These are phyloP conservation scores for Polyommatus icarus DNA, from an alignment of 2,888 invertebrate genomes.

Conservation along the genomic window DNA sequence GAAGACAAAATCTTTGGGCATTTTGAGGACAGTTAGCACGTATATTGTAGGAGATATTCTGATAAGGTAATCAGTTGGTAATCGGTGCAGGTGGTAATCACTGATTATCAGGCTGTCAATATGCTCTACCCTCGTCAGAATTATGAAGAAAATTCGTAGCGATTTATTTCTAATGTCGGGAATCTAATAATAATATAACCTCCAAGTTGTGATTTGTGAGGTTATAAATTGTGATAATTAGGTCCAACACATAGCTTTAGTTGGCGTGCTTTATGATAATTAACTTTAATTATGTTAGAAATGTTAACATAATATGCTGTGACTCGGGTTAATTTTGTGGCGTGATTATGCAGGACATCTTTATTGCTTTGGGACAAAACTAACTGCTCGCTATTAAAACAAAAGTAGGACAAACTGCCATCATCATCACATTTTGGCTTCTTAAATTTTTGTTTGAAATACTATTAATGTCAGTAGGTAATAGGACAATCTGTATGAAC, in stretches of 20 bases:
- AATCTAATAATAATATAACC: background rate
- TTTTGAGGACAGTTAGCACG: no score
- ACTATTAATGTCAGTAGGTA: no score
- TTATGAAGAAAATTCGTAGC: no score
- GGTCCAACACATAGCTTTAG: background rate
- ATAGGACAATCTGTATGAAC: no score
- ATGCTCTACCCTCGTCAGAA: no score
- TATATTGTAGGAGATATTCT: no score
- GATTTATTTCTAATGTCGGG: no score
- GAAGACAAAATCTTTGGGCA: no score
- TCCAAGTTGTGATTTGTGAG: background rate
- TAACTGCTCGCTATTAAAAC: background rate
- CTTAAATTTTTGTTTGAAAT: background rate
- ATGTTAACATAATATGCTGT: background rate
- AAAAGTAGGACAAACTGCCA: background rate
- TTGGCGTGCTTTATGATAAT: background rate
- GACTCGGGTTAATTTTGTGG: background rate
- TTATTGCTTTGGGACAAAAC: background rate
- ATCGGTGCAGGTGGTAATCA: no score
- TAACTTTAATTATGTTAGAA: background rate
- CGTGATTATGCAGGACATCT: background rate
- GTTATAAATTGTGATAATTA: conserved; percentile 11
- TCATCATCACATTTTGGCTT: background rate
- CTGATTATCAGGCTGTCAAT: no score
- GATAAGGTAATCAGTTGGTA: no score